Evolutionary conservation across 2,888 invertebrate genomes (phyloP).

Genomic region (Steinernema scapterisci): DNA sequence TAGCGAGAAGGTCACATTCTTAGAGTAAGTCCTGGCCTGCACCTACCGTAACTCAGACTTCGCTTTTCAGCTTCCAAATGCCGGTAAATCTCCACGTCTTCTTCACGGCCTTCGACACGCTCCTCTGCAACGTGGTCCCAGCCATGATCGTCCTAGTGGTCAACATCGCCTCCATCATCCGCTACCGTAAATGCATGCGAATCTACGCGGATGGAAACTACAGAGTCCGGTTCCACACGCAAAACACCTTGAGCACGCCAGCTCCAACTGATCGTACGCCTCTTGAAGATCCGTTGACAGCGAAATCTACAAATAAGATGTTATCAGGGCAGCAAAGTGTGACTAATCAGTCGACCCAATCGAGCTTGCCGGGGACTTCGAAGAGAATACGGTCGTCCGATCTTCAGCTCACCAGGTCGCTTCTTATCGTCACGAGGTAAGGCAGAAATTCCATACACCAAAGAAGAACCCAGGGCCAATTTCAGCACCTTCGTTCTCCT

Average conservation of each 20-base stretch:
- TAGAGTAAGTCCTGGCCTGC: too few species aligned
- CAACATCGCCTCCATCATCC: constrained; percentile 60
- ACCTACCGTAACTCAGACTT: too few species aligned
- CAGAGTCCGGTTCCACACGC: constrained; percentile 55
- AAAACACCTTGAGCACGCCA: background rate
- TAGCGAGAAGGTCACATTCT: constrained; percentile 49
- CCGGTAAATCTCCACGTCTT: constrained; percentile 56
- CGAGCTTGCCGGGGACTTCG: constrained; percentile 45
- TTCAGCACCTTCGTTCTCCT: constrained; percentile 64
- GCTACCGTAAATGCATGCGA: constrained; percentile 65
- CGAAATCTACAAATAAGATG: constrained; percentile 57
- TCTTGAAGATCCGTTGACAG: background rate
- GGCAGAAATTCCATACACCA: background rate
- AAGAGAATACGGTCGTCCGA: constrained; percentile 62
- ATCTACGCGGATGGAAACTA: constrained; percentile 65
- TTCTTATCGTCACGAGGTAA: constrained; percentile 66
- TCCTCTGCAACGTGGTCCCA: constrained; percentile 59
- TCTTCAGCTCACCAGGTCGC: constrained; percentile 62
- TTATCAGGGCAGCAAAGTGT: constrained; percentile 51
- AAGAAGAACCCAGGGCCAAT: background rate
- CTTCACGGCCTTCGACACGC: constrained; percentile 61
- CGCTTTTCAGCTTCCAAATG: constrained; percentile 48
- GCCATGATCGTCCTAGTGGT: constrained; percentile 64
- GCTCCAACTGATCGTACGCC: constrained; percentile 30
- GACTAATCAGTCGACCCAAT: constrained; percentile 46